Evolutionary conservation across 1,140 invertebrate genomes (phyloP).

Genomic region (Leptopilina clavipes): DNA sequence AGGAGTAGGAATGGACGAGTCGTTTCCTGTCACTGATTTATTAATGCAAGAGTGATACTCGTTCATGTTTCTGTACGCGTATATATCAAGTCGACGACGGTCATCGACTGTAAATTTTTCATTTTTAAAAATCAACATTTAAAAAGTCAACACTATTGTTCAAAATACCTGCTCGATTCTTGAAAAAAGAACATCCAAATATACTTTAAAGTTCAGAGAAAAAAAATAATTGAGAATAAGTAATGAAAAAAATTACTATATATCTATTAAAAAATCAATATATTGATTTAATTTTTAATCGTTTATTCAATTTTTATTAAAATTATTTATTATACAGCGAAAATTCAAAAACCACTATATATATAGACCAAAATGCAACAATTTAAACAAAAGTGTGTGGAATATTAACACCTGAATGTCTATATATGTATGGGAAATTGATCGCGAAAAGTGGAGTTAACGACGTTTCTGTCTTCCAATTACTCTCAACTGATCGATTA

Average conservation of each 20-base stretch:
- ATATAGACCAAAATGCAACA: too few relatives aligned
- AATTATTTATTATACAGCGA: too few relatives aligned
- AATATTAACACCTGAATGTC: not conserved
- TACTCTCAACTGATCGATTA: constrained; percentile 25
- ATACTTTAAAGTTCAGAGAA: too few relatives aligned
- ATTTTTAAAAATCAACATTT: not conserved
- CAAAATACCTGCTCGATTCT: not conserved
- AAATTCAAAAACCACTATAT: too few relatives aligned
- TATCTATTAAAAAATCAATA: too few relatives aligned
- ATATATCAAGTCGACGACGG: not conserved
- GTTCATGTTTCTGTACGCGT: constrained; percentile 25
- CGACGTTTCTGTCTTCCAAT: not conserved
- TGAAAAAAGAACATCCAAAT: not conserved
- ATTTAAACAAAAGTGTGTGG: not conserved
- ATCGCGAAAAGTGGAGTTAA: not conserved
- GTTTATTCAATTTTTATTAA: too few relatives aligned
- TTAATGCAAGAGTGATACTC: constrained; percentile 30
- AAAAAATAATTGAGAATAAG: too few relatives aligned
- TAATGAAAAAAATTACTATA: too few relatives aligned
- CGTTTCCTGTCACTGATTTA: constrained; percentile 33
- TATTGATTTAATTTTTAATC: too few relatives aligned
- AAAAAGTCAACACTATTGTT: not conserved
- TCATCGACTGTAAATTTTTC: constrained; percentile 9
- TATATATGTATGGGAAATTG: not conserved
- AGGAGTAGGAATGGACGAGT: constrained; percentile 20